Conservation (phyloP, 2,888 invertebrate genomes). For the Hemithea aestivaria region DNA sequence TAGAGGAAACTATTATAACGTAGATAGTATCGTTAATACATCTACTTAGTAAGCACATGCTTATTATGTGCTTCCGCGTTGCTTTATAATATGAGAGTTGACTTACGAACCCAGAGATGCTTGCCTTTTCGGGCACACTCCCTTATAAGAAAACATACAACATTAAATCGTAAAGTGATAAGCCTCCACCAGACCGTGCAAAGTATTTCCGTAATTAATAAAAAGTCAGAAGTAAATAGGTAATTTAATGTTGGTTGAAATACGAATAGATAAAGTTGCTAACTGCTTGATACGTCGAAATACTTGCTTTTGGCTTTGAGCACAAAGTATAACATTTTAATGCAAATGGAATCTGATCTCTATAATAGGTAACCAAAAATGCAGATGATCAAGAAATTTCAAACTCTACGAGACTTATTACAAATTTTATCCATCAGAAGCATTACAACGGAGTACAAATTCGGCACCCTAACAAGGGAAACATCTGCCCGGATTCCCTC, state of each 20-base stretch:
- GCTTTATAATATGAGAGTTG: slow-evolving; percentile 15
- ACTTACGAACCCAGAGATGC: slow-evolving; percentile 7
- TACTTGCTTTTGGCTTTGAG: too few relatives aligned
- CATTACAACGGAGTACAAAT: slow-evolving; percentile 27
- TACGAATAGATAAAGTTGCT: too few relatives aligned
- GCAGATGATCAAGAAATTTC: too few relatives aligned
- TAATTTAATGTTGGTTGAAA: too few relatives aligned
- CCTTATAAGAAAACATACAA: slow-evolving; percentile 11
- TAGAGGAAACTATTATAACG: slow-evolving; percentile 14
- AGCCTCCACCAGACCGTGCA: slow-evolving; percentile 20
- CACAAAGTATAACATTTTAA: too few relatives aligned
- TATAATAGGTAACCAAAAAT: too few relatives aligned
- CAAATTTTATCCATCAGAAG: too few relatives aligned
- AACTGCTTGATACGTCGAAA: slow-evolving; percentile 7
- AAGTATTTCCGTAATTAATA: too few relatives aligned
- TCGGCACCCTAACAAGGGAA: slow-evolving; percentile 48
- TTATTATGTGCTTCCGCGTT: slow-evolving; percentile 20
- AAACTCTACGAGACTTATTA: too few relatives aligned
- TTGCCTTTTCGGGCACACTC: slow-evolving; percentile 16
- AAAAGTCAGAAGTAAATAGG: too few relatives aligned
- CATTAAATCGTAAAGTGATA: slow-evolving; percentile 19
- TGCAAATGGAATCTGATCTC: too few relatives aligned
- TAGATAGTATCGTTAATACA: slow-evolving; percentile 1
- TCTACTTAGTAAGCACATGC: neutral
- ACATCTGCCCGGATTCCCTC: slow-evolving; percentile 62